Conservation (phyloP, 2,113 vertebrate species). For the Zapus hudsonius region DNA sequence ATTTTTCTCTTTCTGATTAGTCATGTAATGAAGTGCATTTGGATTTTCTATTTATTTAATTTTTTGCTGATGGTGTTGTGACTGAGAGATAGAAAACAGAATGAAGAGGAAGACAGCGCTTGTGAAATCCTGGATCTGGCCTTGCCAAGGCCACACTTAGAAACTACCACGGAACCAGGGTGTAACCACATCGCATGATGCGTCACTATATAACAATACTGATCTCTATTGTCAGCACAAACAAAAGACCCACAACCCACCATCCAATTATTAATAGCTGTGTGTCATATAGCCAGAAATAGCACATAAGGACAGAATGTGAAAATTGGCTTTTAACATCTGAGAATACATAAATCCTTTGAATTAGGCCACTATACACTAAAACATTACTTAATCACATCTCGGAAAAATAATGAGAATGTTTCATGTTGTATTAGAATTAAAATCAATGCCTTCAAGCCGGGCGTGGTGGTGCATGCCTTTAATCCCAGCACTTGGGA, state of each 20-base stretch:
- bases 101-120: neutral
- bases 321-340: neutral
- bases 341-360: constrained; percentile 49
- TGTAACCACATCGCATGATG: neutral
- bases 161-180: neutral
- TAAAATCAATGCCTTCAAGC: constrained; percentile 26
- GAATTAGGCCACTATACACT: constrained; percentile 7
- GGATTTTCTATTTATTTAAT: neutral
- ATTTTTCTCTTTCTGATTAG: constrained; percentile 28
- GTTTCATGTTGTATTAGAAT: constrained; percentile 20
- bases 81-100: neutral
- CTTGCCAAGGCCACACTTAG: neutral
- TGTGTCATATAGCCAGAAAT: neutral
- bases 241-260: neutral
- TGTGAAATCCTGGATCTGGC: neutral
- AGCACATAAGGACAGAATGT: neutral
- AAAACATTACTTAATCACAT: constrained; percentile 37
- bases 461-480: too few species aligned
- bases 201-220: neutral
- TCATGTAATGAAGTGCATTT: neutral
- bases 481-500: too few species aligned
- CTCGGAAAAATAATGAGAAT: constrained; percentile 42
- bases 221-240: neutral
- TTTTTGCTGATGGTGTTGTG: neutral
- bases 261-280: neutral